Evolutionary conservation across 2,888 invertebrate genomes (phyloP).

Genomic region (Diabrotica balteata): DNA sequence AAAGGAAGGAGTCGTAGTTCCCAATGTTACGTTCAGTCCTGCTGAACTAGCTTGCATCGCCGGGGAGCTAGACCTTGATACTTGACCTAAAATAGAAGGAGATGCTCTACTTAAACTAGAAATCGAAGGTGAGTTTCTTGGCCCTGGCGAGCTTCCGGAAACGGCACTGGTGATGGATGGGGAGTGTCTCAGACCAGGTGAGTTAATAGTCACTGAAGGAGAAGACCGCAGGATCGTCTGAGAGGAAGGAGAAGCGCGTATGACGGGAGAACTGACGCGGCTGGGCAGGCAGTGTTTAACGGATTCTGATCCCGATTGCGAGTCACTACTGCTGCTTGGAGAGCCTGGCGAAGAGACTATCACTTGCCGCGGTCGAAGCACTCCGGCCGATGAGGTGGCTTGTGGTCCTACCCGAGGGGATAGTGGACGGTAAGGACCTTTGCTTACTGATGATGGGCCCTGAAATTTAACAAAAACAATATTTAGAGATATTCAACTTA

Average conservation of each 20-base stretch:
- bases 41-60: slow-evolving; percentile 67
- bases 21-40: slow-evolving; percentile 69
- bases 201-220: slow-evolving; percentile 49
- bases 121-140: slow-evolving; percentile 55
- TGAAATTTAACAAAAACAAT: slow-evolving; percentile 45
- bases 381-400: slow-evolving; percentile 55
- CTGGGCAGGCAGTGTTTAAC: slow-evolving; percentile 68
- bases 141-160: slow-evolving; percentile 41
- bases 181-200: slow-evolving; percentile 47
- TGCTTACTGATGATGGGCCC: slow-evolving; percentile 77
- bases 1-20: slow-evolving; percentile 58
- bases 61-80: slow-evolving; percentile 57
- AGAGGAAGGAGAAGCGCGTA: slow-evolving; percentile 60
- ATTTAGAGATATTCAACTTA: too few species aligned
- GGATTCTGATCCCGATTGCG: slow-evolving; percentile 80
- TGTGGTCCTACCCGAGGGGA: slow-evolving; percentile 71
- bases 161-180: slow-evolving; percentile 41
- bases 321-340: slow-evolving; percentile 79
- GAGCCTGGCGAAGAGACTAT: slow-evolving; percentile 80
- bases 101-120: slow-evolving; percentile 59
- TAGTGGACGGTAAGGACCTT: slow-evolving; percentile 75
- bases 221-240: slow-evolving; percentile 59
- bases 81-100: slow-evolving; percentile 56
- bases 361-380: slow-evolving; percentile 63
- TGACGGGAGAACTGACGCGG: slow-evolving; percentile 59